Evolutionary conservation across 2,113 vertebrate species (phyloP).

Genomic region (Recurvirostra avosetta): DNA sequence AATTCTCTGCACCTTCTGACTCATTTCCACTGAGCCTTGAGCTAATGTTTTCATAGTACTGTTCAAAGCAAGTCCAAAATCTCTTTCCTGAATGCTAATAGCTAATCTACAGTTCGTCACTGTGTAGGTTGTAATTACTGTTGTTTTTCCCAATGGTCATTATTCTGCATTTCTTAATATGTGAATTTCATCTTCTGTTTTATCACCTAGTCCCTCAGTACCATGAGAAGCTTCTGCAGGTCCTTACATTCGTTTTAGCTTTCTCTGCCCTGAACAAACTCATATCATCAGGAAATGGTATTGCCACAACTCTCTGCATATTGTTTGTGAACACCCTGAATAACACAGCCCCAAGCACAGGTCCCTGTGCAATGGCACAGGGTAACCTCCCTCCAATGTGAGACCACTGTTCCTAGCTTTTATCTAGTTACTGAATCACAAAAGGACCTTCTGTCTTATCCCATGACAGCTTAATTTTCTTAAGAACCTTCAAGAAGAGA

Average conservation of each 20-base stretch:
- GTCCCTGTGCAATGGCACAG: not conserved
- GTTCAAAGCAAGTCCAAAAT: constrained; percentile 15
- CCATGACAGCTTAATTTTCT: not conserved
- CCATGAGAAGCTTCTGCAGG: not conserved
- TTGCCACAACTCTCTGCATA: not conserved
- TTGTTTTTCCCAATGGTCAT: constrained; percentile 29
- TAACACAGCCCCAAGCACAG: not conserved
- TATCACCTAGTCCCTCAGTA: not conserved
- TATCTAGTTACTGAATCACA: not conserved
- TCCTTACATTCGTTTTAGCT: not conserved
- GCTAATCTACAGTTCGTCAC: constrained; percentile 24
- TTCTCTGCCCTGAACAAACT: not conserved
- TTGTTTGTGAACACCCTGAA: not conserved
- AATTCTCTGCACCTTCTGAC: constrained; percentile 49
- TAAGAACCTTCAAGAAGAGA: not conserved
- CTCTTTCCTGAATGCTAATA: constrained; percentile 52
- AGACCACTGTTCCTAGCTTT: not conserved
- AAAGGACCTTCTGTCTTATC: not conserved
- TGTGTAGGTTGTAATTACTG: constrained; percentile 32
- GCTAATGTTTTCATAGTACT: constrained; percentile 45
- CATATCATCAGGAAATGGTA: not conserved
- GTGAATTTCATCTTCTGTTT: not conserved
- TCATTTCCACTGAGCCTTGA: constrained; percentile 46
- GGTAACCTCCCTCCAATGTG: not conserved
- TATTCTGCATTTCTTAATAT: constrained; percentile 15